phyloP scores from a whole-genome alignment of 1,140 invertebrate genomes.

The Drosophila fuyamai region DNA sequence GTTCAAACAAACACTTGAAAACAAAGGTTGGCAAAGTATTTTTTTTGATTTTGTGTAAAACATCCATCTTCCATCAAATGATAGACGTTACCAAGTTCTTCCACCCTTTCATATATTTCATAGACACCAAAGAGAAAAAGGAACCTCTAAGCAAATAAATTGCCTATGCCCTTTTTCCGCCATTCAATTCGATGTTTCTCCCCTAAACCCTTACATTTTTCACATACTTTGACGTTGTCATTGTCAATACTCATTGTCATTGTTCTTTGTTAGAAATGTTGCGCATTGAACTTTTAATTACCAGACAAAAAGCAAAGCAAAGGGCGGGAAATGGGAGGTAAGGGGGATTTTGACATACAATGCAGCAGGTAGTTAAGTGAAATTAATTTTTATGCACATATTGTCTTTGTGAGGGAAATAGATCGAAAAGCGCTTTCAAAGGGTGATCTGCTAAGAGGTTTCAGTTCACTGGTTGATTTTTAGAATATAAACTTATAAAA shows the following conservation, averaged over 20 bases:
- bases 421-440: background rate
- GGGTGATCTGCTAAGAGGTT: too few species aligned
- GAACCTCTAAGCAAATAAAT: conserved; percentile 51
- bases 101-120: too few species aligned
- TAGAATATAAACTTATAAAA: conserved; percentile 56
- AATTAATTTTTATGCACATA: conserved; percentile 56
- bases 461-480: conserved; percentile 10
- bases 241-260: conserved; percentile 44
- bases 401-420: conserved; percentile 14
- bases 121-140: conserved; percentile 10
- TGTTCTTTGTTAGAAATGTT: conserved; percentile 57
- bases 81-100: too few species aligned
- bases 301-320: conserved; percentile 34
- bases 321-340: conserved; percentile 9
- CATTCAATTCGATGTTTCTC: conserved; percentile 1
- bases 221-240: conserved; percentile 54
- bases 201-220: conserved; percentile 11
- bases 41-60: too few species aligned
- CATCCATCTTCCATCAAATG: too few species aligned
- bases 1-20: too few species aligned
- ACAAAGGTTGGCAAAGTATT: too few species aligned
- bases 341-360: background rate
- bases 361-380: conserved; percentile 42
- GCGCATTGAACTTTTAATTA: conserved; percentile 76
- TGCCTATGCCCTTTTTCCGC: conserved; percentile 36